Evolutionary conservation across 2,888 invertebrate species (phyloP).

Genomic region (Cryptophagus acutangulus): DNA sequence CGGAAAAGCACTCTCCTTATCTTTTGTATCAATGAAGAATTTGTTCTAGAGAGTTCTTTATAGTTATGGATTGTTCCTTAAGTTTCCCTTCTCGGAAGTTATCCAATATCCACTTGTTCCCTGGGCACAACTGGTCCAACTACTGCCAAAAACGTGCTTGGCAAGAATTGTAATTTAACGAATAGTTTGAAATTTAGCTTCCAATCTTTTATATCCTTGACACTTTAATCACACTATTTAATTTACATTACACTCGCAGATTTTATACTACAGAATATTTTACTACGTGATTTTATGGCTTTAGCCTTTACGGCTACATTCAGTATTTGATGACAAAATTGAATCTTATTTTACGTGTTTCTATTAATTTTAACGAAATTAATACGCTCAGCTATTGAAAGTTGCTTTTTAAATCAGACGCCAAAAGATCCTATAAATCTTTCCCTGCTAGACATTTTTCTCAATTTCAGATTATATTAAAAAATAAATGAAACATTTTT

Average conservation of each 20-base stretch:
- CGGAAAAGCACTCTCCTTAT: conserved; percentile 32
- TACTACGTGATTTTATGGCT: conserved; percentile 1
- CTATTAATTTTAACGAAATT: too few species aligned
- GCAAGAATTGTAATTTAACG: conserved; percentile 9
- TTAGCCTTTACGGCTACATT: background rate
- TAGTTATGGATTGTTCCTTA: conserved; percentile 36
- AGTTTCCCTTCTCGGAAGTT: conserved; percentile 33
- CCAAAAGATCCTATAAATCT: too few species aligned
- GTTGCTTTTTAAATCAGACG: too few species aligned
- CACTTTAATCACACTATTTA: conserved; percentile 1
- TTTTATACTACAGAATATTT: conserved; percentile 1
- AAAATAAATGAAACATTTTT: too few species aligned
- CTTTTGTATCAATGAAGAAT: conserved; percentile 37
- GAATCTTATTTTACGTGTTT: too few species aligned
- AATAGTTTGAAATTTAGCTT: conserved; percentile 1
- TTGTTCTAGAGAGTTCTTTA: conserved; percentile 30
- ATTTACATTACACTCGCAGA: background rate
- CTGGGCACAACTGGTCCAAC: conserved; percentile 8
- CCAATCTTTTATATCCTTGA: conserved; percentile 1
- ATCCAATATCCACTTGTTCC: conserved; percentile 30
- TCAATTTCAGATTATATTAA: too few species aligned
- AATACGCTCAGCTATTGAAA: too few species aligned
- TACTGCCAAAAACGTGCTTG: conserved; percentile 29
- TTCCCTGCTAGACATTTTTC: too few species aligned
- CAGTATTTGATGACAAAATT: background rate